Conservation (phyloP, 2,888 invertebrate species). For the Bruchidius siliquastri region DNA sequence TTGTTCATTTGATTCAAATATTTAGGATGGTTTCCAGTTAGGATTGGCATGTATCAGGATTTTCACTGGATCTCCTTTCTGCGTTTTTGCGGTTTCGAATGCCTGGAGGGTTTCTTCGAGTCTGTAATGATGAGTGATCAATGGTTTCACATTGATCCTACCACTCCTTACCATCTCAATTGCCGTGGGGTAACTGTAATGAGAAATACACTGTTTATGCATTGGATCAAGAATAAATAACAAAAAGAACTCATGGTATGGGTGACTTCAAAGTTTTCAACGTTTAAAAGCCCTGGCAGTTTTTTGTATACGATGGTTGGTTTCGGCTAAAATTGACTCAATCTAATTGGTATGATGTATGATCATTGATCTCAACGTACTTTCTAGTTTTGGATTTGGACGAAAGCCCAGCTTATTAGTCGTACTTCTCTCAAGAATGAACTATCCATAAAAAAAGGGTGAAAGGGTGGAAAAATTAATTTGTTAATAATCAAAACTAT, state of each 20-base stretch:
- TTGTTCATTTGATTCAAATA: constrained; percentile 1
- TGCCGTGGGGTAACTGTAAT: constrained; percentile 70
- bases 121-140: constrained; percentile 78
- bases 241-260: constrained; percentile 1
- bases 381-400: too few relatives aligned
- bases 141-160: constrained; percentile 70
- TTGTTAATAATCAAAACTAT: too few relatives aligned
- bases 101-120: constrained; percentile 75
- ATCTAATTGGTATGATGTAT: too few relatives aligned
- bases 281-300: too few relatives aligned
- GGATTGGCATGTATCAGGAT: constrained; percentile 75
- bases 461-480: too few relatives aligned
- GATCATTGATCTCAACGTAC: too few relatives aligned
- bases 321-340: too few relatives aligned
- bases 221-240: neutral
- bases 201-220: constrained; percentile 1
- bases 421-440: too few relatives aligned
- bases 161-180: constrained; percentile 73
- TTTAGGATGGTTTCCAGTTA: constrained; percentile 32
- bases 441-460: too few relatives aligned
- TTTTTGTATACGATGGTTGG: too few relatives aligned
- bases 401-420: too few relatives aligned
- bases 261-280: too few relatives aligned
- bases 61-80: constrained; percentile 73
- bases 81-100: constrained; percentile 75